A percentile compares a stretch with the other conserved stretches of the same genome.
These are phyloP conservation scores for Drosophila pseudotakahashii DNA, from an alignment of 2,888 invertebrate species.

Conservation along the genomic window DNA sequence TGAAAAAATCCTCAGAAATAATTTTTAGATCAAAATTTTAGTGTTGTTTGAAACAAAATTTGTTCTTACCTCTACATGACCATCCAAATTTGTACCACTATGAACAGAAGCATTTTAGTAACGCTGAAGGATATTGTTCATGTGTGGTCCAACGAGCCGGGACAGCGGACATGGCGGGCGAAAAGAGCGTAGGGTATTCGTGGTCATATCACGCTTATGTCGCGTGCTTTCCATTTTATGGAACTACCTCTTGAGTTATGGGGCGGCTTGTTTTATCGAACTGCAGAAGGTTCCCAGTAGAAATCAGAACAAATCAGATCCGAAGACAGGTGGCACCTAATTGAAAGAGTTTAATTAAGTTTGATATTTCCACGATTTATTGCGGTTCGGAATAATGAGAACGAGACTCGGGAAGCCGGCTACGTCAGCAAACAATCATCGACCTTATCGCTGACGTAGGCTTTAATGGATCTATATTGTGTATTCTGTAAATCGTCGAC, in stretches of 20 bases:
- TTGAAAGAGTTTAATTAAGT: slow-evolving; percentile 42
- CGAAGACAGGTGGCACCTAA: slow-evolving; percentile 24
- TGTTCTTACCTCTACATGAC: too few relatives aligned
- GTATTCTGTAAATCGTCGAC: slow-evolving; percentile 20
- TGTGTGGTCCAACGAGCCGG: not conserved
- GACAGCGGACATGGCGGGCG: not conserved
- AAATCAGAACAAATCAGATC: slow-evolving; percentile 22
- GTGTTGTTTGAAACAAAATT: not conserved
- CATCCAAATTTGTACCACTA: not conserved
- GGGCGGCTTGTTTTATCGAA: slow-evolving; percentile 40
- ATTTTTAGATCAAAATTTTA: not conserved
- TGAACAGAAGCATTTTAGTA: not conserved
- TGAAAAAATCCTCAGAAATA: not conserved
- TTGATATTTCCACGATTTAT: slow-evolving; percentile 20
- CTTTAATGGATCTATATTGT: slow-evolving; percentile 25
- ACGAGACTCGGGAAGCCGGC: not conserved
- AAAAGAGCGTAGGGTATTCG: slow-evolving; percentile 11
- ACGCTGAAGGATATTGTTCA: not conserved
- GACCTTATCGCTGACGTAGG: slow-evolving; percentile 46
- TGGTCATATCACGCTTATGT: slow-evolving; percentile 46
- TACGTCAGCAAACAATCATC: slow-evolving; percentile 37
- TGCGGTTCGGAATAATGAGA: not conserved
- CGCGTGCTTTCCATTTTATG: slow-evolving; percentile 45
- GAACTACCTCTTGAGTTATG: slow-evolving; percentile 12
- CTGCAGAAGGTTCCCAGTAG: slow-evolving; percentile 10